phyloP scores from a whole-genome alignment of 2,113 vertebrate species.

The Gallinago jamesoni region DNA sequence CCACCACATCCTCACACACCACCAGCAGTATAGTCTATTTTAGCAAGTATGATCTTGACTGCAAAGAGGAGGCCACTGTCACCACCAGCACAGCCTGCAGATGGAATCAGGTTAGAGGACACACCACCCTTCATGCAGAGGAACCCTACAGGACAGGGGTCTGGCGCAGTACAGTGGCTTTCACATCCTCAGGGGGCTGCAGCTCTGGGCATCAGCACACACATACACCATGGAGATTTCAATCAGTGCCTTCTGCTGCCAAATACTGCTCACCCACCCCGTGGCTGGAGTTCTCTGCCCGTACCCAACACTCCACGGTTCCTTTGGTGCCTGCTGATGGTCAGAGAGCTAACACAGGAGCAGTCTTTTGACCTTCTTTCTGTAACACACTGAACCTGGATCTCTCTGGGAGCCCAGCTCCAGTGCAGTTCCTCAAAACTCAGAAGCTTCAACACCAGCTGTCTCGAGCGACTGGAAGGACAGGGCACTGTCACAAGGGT shows the following conservation, averaged over 20 bases:
- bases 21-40: neutral
- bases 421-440: neutral
- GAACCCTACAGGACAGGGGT: neutral
- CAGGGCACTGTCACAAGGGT: accelerated
- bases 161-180: accelerated
- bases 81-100: neutral
- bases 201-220: neutral
- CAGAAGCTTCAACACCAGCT: neutral
- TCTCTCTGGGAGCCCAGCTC: neutral
- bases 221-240: accelerated
- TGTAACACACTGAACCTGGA: accelerated
- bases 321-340: accelerated
- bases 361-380: neutral
- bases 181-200: too few relatives aligned
- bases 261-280: neutral
- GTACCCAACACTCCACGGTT: neutral
- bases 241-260: neutral
- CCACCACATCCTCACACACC: neutral
- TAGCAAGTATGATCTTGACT: accelerated
- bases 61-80: neutral
- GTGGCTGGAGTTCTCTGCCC: neutral
- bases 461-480: accelerated
- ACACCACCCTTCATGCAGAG: accelerated
- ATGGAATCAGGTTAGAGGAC: accelerated
- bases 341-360: neutral